Base-by-base conservation (phyloP, 1,140 invertebrate genomes). In the Leptoteleia sp. region DNA sequence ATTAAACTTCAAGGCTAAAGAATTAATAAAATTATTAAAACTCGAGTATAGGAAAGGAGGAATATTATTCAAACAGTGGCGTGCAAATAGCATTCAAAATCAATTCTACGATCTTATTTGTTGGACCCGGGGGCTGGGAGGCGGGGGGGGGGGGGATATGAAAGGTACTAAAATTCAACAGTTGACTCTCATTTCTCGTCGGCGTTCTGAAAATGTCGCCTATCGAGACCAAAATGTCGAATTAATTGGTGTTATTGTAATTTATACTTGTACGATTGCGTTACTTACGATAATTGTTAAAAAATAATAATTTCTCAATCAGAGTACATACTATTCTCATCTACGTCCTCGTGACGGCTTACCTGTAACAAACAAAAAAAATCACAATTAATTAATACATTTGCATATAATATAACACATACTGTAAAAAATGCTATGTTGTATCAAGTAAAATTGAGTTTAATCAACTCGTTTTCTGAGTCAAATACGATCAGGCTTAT, bases 321-420 rank as follows among this genome's bases (percentile, higher is more conserved):
- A 77, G 71, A 82, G 83, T 83, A 84, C 81, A 82, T 83, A 82
- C 81, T 82, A 84, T 81, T 81, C 77, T 80, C 79, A 79, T 82
- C 75, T 80, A 82, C 67, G 80, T 75, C 83, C 77, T 80, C 76
- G 77, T 79, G 73, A 80, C 82, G 59, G 84, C 87, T 88, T 88
- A 88, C 87, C 86, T 88, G 81, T 17, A 81, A 88, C 80, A 83
- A 17, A 82, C 62, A 76, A 17, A 25, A 13, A 43, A 31, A 61
- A 35, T 27, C 1, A 48, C 1, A 61, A 31, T 42, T 16, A 31
- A 22, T 27, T 25, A 38, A 17, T 42, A 3, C 5, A 22, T 22
- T 22, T 22, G 19, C n/a, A n/a, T n/a, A n/a, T n/a, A n/a, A n/a
- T n/a, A n/a, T n/a, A n/a, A n/a, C n/a, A n/a, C n/a, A n/a, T n/a